Conservation (phyloP, 1,140 invertebrate species). For the Lycorma delicatula region DNA sequence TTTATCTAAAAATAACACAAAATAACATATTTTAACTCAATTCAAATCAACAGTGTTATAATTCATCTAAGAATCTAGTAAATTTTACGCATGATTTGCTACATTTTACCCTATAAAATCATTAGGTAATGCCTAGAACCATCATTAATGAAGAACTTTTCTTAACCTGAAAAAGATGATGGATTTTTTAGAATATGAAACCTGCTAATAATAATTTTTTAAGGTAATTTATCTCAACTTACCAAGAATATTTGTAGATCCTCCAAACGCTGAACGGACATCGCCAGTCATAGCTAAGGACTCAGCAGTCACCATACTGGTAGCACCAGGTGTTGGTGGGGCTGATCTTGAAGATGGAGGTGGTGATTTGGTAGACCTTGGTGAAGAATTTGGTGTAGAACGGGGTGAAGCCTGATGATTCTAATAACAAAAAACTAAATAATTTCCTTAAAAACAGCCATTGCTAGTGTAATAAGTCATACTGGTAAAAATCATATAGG, state of each 20-base stretch:
- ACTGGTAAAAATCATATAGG: no score
- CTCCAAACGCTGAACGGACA: constrained; percentile 41
- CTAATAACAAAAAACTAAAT: constrained; percentile 36
- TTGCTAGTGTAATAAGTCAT: no score
- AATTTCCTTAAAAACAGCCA: no score
- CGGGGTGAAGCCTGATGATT: constrained; percentile 80
- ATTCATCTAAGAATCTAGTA: no score
- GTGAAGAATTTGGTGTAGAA: constrained; percentile 85
- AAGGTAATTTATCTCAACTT: background rate
- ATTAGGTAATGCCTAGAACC: no score
- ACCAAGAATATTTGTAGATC: constrained; percentile 20
- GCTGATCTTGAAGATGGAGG: constrained; percentile 47
- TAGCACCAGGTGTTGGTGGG: constrained; percentile 32
- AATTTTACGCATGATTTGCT: no score
- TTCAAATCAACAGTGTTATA: no score
- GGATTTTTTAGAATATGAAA: background rate
- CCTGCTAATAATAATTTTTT: background rate
- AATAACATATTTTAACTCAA: no score
- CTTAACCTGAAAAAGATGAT: no score
- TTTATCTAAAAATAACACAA: no score
- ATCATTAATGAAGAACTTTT: no score
- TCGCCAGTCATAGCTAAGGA: constrained; percentile 41
- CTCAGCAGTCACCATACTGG: constrained; percentile 15
- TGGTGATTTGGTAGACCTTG: constrained; percentile 80
- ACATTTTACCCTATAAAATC: no score